Evolutionary conservation across 2,888 invertebrate species (phyloP).

Genomic region (Lycocerus yunnanus): DNA sequence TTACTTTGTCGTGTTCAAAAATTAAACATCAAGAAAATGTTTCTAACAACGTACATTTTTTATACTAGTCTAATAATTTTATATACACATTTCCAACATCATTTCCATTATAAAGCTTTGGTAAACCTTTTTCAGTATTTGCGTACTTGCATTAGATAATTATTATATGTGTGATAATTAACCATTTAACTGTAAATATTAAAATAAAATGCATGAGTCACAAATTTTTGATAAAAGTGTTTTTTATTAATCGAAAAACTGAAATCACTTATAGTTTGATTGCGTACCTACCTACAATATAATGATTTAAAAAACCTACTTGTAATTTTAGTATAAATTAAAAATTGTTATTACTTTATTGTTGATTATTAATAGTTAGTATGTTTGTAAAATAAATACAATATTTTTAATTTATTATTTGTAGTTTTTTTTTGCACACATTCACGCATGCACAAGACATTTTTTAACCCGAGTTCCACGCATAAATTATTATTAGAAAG

Average conservation of each 20-base stretch:
- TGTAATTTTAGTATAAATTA: constrained; percentile 45
- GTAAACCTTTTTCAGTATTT: constrained; percentile 24
- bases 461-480: background rate
- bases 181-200: constrained; percentile 22
- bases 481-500: constrained; percentile 13
- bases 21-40: background rate
- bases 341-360: constrained; percentile 57
- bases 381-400: constrained; percentile 55
- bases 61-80: background rate
- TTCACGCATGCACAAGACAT: background rate
- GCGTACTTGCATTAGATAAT: constrained; percentile 25
- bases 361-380: constrained; percentile 56
- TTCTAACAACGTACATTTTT: background rate
- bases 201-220: constrained; percentile 22
- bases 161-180: constrained; percentile 29
- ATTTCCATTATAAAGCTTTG: constrained; percentile 11
- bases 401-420: constrained; percentile 49
- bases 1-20: constrained; percentile 5
- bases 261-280: constrained; percentile 7
- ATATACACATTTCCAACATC: constrained; percentile 1
- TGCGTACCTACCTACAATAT: background rate
- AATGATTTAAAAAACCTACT: background rate
- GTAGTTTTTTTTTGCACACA: background rate
- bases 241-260: constrained; percentile 12
- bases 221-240: constrained; percentile 18